A percentile compares a stretch with the other conserved stretches of the same genome.
Conservation (phyloP, 2,797 vertebrate species). For the Capromys pilorides region DNA sequence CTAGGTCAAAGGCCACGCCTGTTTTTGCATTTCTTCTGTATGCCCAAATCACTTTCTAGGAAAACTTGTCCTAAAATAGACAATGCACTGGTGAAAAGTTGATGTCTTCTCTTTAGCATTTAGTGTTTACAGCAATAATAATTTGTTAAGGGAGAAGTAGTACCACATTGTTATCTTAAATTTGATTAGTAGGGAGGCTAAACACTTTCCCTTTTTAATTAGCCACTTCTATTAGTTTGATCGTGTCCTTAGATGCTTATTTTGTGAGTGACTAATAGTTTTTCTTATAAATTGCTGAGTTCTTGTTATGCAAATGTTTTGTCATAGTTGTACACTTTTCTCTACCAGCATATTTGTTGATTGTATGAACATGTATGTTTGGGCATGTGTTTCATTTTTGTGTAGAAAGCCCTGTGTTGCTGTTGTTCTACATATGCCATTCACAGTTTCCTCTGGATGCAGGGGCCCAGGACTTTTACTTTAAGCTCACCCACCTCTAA, state of each 20-base stretch:
- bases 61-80: not conserved
- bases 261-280: not conserved
- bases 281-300: not conserved
- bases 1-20: not conserved
- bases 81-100: not conserved
- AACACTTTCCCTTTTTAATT: not conserved
- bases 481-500: not conserved
- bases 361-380: not conserved
- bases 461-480: not conserved
- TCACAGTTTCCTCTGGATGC: constrained; percentile 5
- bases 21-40: not conserved
- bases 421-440: not conserved
- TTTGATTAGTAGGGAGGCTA: not conserved
- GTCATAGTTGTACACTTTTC: not conserved
- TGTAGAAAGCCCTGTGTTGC: not conserved
- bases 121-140: not conserved
- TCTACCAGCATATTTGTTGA: not conserved
- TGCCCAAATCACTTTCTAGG: not conserved
- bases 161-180: not conserved
- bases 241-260: not conserved
- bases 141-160: constrained; percentile 10
- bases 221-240: not conserved
- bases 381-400: not conserved
- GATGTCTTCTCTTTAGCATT: not conserved
- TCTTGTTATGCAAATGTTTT: not conserved